phyloP scores from a whole-genome alignment of 2,888 invertebrate species.

The Leptothorax acervorum region DNA sequence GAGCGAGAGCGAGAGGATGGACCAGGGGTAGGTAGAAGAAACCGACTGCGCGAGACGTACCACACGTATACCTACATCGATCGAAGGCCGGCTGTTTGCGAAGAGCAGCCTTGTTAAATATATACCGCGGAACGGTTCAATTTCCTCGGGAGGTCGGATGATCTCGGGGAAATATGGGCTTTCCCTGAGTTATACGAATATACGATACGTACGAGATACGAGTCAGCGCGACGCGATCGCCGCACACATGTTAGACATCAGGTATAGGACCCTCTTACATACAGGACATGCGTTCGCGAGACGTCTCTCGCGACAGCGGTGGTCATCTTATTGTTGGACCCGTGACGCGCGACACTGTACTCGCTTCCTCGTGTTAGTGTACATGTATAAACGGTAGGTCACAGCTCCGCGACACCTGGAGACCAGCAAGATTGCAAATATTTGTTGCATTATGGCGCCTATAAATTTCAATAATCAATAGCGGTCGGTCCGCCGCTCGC shows the following conservation, averaged over 20 bases:
- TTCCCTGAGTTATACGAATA: conserved; percentile 63
- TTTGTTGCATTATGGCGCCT: conserved; percentile 74
- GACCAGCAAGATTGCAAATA: conserved; percentile 74
- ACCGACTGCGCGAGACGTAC: conserved; percentile 36
- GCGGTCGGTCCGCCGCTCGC: conserved; percentile 22
- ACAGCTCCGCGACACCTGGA: conserved; percentile 30
- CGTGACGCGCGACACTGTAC: conserved; percentile 16
- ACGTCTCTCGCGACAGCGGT: neutral
- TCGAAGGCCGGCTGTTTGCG: conserved; percentile 59
- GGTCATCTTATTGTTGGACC: neutral
- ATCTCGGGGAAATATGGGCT: conserved; percentile 68
- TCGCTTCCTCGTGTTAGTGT: conserved; percentile 71
- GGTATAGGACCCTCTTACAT: neutral
- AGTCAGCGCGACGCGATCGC: conserved; percentile 28
- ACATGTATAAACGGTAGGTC: conserved; percentile 50
- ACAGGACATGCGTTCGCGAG: neutral
- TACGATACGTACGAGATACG: conserved; percentile 39
- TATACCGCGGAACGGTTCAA: conserved; percentile 70
- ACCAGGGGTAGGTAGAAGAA: conserved; percentile 26
- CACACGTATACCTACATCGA: conserved; percentile 41
- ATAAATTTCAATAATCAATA: conserved; percentile 78
- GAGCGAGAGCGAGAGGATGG: neutral
- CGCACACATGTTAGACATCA: neutral
- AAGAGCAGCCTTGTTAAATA: conserved; percentile 68
- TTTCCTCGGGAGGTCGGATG: conserved; percentile 66